Evolutionary conservation across 2,797 vertebrate species (phyloP).

Genomic region (Pteropus rufus): DNA sequence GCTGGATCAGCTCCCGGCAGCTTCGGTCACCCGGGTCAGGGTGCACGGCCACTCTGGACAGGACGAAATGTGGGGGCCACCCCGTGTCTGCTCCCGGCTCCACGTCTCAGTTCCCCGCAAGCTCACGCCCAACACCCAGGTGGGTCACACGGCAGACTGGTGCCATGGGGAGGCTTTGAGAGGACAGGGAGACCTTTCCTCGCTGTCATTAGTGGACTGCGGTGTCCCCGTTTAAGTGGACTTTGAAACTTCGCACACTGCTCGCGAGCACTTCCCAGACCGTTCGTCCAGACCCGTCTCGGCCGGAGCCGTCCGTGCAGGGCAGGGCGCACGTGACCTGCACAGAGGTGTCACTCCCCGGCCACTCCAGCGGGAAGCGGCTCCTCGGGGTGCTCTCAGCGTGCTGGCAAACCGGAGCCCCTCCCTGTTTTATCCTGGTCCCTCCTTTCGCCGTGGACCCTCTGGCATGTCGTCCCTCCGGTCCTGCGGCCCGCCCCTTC

Average conservation of each 20-base stretch:
- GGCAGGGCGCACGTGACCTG: accelerated
- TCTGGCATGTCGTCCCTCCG: not conserved
- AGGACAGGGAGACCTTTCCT: not conserved
- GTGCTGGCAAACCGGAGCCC: too few species aligned
- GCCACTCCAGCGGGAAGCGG: too few species aligned
- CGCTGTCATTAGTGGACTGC: too few species aligned
- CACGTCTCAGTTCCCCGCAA: not conserved
- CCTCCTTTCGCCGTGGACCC: too few species aligned
- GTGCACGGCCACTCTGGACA: accelerated
- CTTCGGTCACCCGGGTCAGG: accelerated
- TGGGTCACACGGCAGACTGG: not conserved
- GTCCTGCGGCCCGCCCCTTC: not conserved
- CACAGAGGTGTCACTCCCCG: accelerated
- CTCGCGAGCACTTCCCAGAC: not conserved
- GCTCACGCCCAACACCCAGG: not conserved
- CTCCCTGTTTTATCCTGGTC: not conserved
- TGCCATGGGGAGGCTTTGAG: not conserved
- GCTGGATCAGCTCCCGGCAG: accelerated
- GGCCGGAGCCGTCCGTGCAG: accelerated
- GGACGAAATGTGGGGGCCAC: accelerated
- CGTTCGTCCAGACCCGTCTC: accelerated
- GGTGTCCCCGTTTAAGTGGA: not conserved
- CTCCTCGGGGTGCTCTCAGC: too few species aligned
- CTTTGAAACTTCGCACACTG: not conserved
- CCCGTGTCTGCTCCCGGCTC: not conserved